phyloP scores from a whole-genome alignment of 2,888 invertebrate species.

The Megalurothrips usitatus region DNA sequence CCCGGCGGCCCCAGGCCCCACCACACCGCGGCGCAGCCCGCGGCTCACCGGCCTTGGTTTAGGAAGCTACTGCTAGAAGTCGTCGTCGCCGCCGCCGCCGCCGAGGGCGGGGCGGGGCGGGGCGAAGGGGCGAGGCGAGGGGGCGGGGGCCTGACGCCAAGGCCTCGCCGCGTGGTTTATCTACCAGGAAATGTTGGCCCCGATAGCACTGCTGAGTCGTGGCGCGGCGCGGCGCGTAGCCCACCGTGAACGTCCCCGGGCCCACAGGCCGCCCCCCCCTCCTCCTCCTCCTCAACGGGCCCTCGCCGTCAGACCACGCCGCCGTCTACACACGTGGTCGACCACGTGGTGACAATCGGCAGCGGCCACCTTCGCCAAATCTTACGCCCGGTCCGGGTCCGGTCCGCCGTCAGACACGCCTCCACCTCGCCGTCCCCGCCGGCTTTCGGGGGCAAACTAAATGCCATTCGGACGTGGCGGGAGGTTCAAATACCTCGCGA shows the following conservation, averaged over 20 bases:
- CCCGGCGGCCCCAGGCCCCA: background rate
- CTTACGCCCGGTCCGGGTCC: too few species aligned
- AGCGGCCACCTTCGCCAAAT: too few species aligned
- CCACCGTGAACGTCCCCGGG: background rate
- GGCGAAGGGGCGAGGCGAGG: background rate
- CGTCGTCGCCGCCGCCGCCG: background rate
- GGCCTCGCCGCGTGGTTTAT: conserved; percentile 11
- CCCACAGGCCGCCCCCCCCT: background rate
- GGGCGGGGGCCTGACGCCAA: background rate
- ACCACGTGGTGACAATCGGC: too few species aligned
- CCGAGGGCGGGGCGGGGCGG: background rate
- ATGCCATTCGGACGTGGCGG: too few species aligned
- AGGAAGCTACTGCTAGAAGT: background rate
- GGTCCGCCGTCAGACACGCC: too few species aligned
- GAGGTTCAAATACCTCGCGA: too few species aligned
- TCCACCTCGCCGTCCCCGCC: too few species aligned
- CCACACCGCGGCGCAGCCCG: background rate
- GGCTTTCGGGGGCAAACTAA: too few species aligned
- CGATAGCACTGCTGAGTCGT: background rate
- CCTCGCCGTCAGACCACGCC: background rate
- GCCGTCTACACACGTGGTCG: too few species aligned
- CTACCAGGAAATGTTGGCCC: conserved; percentile 25
- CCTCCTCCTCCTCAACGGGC: background rate
- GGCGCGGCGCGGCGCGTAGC: background rate
- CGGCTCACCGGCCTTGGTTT: background rate